Evolutionary conservation across 2,797 vertebrate genomes (phyloP).

Genomic region (Eulemur rubriventer): DNA sequence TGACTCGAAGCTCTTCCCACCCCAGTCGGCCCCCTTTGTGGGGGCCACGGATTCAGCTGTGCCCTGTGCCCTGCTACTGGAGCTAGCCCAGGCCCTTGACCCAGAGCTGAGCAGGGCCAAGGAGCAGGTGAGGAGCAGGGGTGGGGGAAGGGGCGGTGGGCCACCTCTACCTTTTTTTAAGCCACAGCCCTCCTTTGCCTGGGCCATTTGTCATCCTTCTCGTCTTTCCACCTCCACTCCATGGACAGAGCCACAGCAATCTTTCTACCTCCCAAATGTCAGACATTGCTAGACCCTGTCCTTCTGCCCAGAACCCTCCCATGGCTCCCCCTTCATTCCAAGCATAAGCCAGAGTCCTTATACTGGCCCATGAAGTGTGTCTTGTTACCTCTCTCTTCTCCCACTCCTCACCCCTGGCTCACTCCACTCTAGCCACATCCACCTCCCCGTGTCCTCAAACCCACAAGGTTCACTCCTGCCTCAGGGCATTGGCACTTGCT

Average conservation of each 20-base stretch:
- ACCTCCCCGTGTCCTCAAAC: neutral
- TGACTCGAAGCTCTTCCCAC: constrained; percentile 92
- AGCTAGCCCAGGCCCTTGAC: constrained; percentile 90
- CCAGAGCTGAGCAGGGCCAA: constrained; percentile 85
- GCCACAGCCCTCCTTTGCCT: neutral
- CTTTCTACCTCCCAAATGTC: neutral
- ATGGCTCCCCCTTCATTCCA: neutral
- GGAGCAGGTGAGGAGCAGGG: constrained; percentile 84
- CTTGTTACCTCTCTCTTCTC: neutral
- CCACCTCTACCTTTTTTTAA: too few species aligned
- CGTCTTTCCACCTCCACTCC: neutral
- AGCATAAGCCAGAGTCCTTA: neutral
- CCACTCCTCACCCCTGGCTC: neutral
- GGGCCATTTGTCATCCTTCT: neutral
- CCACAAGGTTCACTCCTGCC: neutral
- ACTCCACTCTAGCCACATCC: neutral
- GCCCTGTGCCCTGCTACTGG: constrained; percentile 94
- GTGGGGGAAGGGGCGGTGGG: fast-evolving
- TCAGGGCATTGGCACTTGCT: neutral
- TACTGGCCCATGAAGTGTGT: neutral
- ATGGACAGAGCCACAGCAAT: neutral
- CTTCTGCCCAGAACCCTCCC: neutral
- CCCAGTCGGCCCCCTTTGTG: constrained; percentile 85
- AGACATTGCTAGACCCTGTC: neutral
- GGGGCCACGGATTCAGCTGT: constrained; percentile 95